Evolutionary conservation across 2,888 invertebrate genomes (phyloP), one percentile per base, ranked within the genome.

Genomic region (Patella pellucida): DNA sequence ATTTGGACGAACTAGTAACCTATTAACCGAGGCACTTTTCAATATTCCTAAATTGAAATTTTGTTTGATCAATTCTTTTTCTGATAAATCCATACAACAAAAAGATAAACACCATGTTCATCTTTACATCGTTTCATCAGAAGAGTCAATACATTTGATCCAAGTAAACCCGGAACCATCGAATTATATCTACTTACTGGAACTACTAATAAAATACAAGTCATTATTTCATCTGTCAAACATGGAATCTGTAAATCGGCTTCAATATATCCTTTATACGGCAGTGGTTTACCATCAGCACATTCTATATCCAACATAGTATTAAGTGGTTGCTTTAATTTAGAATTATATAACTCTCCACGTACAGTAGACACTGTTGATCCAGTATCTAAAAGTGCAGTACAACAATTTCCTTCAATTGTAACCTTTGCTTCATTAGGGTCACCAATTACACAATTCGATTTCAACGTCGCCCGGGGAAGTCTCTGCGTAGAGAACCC

Each of bases 381-480:
- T n/a, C 56, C 56, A 16, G 56, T 56, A 56, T 56, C 56, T 56
- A 56, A 56, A n/a, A 56, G 1, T 56, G 56, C 56, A 56, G n/a
- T n/a, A 56, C 56, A 56, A 56, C 9, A n/a, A 16, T n/a, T n/a
- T 9, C 56, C 56, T 12, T 56, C 56, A 56, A 56, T n/a, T 56
- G n/a, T 56, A 56, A 56, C 56, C 5, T 16, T 9, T n/a, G 19
- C 56, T 19, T 56, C 56, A 19, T 56, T 56, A n/a, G 56, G 56
- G n/a, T 56, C 56, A 56, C n/a, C n/a, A 9, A 3, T 2, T 19
- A 56, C 16, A 56, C 4, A 31, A 31, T 31, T 31, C 31, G 31
- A 31, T 31, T 31, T 31, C 31, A 31, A 31, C 31, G 31, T n/a
- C 56, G 56, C 7, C 12, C n/a, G 11, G 56, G 16, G 56, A 56